These are phyloP conservation scores for Trypoxylus dichotomus DNA, from an alignment of 1,140 invertebrate genomes.

Conservation along the genomic window DNA sequence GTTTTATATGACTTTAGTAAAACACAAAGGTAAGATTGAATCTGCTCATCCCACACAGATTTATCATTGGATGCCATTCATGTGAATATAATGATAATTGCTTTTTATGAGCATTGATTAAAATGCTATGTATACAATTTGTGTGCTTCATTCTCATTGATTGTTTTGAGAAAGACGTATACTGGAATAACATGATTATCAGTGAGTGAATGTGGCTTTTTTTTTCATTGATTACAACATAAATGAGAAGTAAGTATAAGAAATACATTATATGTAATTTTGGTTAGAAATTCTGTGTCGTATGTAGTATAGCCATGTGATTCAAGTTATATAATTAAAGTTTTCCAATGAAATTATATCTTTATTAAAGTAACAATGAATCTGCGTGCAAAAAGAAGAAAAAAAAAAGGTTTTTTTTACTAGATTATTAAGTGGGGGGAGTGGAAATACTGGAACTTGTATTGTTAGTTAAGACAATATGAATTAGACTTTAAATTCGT, in stretches of 20 bases:
- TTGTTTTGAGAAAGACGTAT: conserved; percentile 32
- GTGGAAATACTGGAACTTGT: too few relatives aligned
- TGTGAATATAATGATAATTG: neutral
- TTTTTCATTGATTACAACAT: neutral
- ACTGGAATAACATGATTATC: conserved; percentile 13
- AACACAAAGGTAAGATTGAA: conserved; percentile 67
- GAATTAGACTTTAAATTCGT: too few relatives aligned
- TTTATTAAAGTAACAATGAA: too few relatives aligned
- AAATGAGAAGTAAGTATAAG: neutral
- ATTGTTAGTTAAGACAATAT: too few relatives aligned
- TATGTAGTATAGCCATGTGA: neutral
- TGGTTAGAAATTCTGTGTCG: neutral
- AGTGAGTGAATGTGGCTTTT: neutral
- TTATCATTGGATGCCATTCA: neutral
- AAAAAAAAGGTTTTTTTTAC: too few relatives aligned
- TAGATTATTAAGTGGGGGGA: too few relatives aligned
- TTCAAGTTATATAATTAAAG: too few relatives aligned
- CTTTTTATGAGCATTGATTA: conserved; percentile 29
- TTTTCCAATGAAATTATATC: too few relatives aligned
- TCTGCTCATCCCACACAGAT: neutral
- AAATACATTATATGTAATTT: neutral
- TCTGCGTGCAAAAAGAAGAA: too few relatives aligned
- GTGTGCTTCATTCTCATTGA: conserved; percentile 8
- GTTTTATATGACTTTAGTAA: conserved; percentile 84
- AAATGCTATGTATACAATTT: conserved; percentile 14